Evolutionary conservation across 2,888 invertebrate species (phyloP).

Genomic region (Lasioglossum villosulum): DNA sequence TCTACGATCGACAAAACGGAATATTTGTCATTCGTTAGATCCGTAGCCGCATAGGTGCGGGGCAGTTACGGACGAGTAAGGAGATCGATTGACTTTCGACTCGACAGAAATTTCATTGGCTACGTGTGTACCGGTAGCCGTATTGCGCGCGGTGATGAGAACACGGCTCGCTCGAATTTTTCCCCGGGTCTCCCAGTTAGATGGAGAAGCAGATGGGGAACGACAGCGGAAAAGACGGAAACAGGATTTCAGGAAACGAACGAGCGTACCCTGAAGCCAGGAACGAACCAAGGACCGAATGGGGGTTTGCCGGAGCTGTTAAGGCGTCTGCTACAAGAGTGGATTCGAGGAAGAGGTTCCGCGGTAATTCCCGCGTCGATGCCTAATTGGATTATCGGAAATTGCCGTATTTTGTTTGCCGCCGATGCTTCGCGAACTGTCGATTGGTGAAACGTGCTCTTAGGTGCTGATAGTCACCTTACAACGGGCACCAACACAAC

Average conservation of each 20-base stretch:
- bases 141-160: slow-evolving; percentile 4
- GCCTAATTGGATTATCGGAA: slow-evolving; percentile 74
- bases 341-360: slow-evolving; percentile 57
- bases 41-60: not conserved
- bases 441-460: slow-evolving; percentile 35
- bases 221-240: slow-evolving; percentile 24
- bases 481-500: not conserved
- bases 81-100: not conserved
- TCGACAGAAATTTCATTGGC: not conserved
- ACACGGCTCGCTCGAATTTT: not conserved
- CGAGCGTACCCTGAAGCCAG: not conserved
- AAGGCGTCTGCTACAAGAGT: slow-evolving; percentile 42
- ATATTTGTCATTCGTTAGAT: not conserved
- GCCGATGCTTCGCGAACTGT: slow-evolving; percentile 59
- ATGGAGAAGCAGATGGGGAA: slow-evolving; percentile 7
- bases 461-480: slow-evolving; percentile 16
- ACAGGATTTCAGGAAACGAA: slow-evolving; percentile 42
- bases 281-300: not conserved
- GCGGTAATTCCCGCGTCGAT: slow-evolving; percentile 73
- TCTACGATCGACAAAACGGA: no score
- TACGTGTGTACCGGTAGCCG: not conserved
- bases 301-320: not conserved
- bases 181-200: not conserved
- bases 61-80: not conserved
- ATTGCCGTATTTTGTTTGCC: slow-evolving; percentile 73